Percentiles rank a stretch among this genome's conserved stretches.
Evolutionary conservation across 2,113 vertebrate genomes (phyloP).

Genomic region (Ursus arctos): DNA sequence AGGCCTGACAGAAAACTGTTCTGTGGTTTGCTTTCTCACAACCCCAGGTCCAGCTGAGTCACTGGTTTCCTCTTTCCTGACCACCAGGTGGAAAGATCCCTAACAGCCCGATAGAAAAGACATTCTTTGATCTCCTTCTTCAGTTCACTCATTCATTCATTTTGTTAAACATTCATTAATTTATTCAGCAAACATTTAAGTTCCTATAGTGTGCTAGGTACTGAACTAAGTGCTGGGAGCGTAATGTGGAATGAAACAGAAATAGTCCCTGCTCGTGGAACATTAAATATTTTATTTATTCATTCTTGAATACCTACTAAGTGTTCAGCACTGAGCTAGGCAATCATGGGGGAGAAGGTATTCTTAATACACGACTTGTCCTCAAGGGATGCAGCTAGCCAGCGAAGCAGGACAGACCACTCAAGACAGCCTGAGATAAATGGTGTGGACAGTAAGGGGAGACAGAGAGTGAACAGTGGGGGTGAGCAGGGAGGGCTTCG

Average conservation of each 20-base stretch:
- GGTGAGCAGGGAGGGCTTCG: not conserved
- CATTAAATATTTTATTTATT: not conserved
- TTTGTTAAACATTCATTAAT: not conserved
- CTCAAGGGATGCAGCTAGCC: not conserved
- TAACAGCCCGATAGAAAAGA: not conserved
- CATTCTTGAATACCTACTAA: not conserved
- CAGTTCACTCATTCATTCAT: not conserved
- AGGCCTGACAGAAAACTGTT: not conserved
- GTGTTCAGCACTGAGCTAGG: not conserved
- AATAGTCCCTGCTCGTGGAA: not conserved
- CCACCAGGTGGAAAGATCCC: not conserved
- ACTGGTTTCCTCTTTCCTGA: not conserved
- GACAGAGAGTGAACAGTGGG: rapidly evolving
- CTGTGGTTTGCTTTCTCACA: not conserved
- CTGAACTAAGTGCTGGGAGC: not conserved
- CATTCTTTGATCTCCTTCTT: not conserved
- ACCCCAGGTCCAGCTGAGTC: not conserved
- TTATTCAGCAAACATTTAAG: not conserved
- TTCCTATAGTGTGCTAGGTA: not conserved
- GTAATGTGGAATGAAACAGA: not conserved
- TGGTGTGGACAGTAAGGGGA: not conserved
- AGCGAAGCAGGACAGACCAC: not conserved
- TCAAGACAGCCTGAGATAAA: not conserved
- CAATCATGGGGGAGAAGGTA: not conserved
- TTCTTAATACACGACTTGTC: not conserved